Percentiles rank a stretch among this genome's conserved stretches.
These are phyloP conservation scores for Scaeva pyrastri DNA, from an alignment of 2,888 invertebrate species.

Conservation along the genomic window DNA sequence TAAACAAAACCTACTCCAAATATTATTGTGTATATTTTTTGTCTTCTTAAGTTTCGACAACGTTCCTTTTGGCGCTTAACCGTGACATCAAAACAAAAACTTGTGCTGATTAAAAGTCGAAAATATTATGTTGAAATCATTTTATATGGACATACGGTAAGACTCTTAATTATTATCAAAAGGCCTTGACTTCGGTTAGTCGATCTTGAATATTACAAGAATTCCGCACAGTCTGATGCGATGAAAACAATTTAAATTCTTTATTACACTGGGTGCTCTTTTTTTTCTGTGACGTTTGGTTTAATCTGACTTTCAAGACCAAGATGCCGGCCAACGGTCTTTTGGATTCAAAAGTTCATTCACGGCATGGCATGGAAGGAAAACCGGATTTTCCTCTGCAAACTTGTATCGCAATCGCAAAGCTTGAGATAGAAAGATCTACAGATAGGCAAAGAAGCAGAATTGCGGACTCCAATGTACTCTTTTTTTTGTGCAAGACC, in stretches of 20 bases:
- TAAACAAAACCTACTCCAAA: not conserved
- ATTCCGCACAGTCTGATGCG: conserved; percentile 1
- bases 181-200: conserved; percentile 22
- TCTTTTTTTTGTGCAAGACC: conserved; percentile 3
- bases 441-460: too few relatives aligned
- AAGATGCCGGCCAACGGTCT: conserved; percentile 62
- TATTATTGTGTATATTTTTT: not conserved
- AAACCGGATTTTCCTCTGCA: conserved; percentile 55
- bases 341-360: conserved; percentile 37
- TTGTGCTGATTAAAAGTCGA: conserved; percentile 1
- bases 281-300: conserved; percentile 2
- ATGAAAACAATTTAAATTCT: conserved; percentile 7
- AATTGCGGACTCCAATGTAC: not conserved
- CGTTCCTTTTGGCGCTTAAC: not conserved
- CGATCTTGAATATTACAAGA: conserved; percentile 2
- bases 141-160: not conserved
- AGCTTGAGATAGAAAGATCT: conserved; percentile 3
- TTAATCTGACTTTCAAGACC: conserved; percentile 56
- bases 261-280: not conserved
- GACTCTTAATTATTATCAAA: conserved; percentile 18
- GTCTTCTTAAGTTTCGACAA: not conserved
- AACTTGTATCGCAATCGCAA: conserved; percentile 46
- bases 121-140: not conserved
- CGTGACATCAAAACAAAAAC: conserved; percentile 15
- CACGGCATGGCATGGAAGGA: conserved; percentile 27